Conservation (phyloP, 2,888 invertebrate species). For the Caenorhabditis angaria region DNA sequence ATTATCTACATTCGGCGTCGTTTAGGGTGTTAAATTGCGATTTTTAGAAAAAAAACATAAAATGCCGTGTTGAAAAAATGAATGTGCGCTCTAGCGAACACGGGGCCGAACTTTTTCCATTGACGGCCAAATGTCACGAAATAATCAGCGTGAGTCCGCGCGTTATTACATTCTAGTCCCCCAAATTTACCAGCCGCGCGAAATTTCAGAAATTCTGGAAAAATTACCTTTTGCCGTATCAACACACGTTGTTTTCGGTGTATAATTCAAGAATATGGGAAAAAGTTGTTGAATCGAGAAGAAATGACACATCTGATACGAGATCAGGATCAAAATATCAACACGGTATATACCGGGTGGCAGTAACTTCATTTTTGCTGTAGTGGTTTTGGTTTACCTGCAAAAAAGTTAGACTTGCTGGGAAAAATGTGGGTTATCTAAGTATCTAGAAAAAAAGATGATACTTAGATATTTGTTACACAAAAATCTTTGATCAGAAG, state of each 20-base stretch:
- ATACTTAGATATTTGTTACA: not conserved
- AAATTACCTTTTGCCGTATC: constrained; percentile 22
- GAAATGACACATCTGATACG: constrained; percentile 57
- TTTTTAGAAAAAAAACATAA: too few species aligned
- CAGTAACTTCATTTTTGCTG: not conserved
- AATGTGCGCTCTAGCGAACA: too few species aligned
- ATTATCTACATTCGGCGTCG: too few species aligned
- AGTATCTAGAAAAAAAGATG: not conserved
- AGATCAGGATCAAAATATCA: constrained; percentile 50
- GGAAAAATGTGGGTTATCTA: not conserved
- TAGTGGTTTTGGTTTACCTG: constrained; percentile 3
- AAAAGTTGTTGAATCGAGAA: constrained; percentile 58
- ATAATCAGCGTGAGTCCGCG: too few species aligned
- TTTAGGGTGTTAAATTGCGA: too few species aligned
- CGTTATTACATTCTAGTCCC: constrained; percentile 5
- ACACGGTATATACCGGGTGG: constrained; percentile 49
- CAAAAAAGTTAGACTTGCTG: not conserved
- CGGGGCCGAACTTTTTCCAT: too few species aligned
- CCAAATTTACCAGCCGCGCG: too few species aligned
- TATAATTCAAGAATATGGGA: constrained; percentile 61
- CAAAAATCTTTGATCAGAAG: constrained; percentile 3
- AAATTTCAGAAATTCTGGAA: too few species aligned
- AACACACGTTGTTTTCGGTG: constrained; percentile 51
- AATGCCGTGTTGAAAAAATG: too few species aligned
- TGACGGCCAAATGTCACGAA: too few species aligned